These are phyloP conservation scores for Polia nebulosa DNA, from an alignment of 2,888 invertebrate genomes.

Conservation along the genomic window DNA sequence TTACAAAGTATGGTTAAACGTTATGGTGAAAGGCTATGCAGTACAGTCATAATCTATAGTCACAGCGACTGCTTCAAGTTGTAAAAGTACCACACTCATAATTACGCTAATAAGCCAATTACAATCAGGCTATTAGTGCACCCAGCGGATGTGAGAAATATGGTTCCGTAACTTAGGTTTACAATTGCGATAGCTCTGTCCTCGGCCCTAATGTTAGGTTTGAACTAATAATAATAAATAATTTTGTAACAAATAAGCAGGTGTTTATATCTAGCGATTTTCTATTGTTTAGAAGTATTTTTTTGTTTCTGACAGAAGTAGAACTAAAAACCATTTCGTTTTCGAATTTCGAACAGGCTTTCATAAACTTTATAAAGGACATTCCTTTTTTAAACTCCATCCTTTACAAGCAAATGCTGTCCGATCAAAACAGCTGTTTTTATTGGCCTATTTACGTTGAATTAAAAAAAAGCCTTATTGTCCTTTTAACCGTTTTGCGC, in stretches of 20 bases:
- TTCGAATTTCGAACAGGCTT: not conserved
- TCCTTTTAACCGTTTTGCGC: slow-evolving; percentile 64
- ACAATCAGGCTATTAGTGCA: slow-evolving; percentile 71
- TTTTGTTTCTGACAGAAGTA: not conserved
- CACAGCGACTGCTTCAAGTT: slow-evolving; percentile 52
- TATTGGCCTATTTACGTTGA: slow-evolving; percentile 19
- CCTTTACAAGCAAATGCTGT: slow-evolving; percentile 3
- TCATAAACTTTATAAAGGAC: not conserved
- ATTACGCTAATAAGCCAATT: slow-evolving; percentile 78
- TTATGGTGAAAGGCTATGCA: slow-evolving; percentile 3
- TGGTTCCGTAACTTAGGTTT: slow-evolving; percentile 70
- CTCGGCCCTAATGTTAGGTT: slow-evolving; percentile 25
- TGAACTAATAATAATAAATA: slow-evolving; percentile 28
- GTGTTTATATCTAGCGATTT: slow-evolving; percentile 20
- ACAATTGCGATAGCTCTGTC: slow-evolving; percentile 67
- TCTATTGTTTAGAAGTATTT: slow-evolving; percentile 19
- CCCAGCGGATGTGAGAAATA: slow-evolving; percentile 76
- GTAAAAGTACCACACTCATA: slow-evolving; percentile 69
- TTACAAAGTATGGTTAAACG: slow-evolving; percentile 27
- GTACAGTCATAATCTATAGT: slow-evolving; percentile 26
- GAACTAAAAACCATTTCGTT: not conserved
- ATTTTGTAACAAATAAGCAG: slow-evolving; percentile 44
- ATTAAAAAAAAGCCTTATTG: slow-evolving; percentile 48
- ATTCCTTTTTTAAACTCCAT: slow-evolving; percentile 2
- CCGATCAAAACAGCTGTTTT: slow-evolving; percentile 48